Base-by-base conservation (phyloP, 2,113 vertebrate species). In the Hemiprocne comata region DNA sequence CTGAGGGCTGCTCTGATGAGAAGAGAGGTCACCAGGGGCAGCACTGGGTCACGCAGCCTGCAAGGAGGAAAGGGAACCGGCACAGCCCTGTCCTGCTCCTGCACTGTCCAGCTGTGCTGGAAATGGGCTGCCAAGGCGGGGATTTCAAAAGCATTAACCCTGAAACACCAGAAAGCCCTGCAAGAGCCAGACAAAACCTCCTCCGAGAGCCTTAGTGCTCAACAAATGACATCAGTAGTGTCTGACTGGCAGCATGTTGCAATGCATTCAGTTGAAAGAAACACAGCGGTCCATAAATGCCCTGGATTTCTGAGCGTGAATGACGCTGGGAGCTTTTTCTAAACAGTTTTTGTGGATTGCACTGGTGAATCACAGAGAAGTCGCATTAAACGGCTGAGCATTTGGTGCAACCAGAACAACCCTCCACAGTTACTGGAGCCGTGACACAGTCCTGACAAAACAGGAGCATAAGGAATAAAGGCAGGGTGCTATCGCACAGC, bases 121-220 rank as follows among this genome's bases (percentile, higher is more conserved):
- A 82, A 69, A 70, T 3, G 38, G 0, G 29, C 64, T 58, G 82
- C 82, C 74, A 21, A 31, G 89, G 89, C 11, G 4, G 16, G 2
- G 72, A 81, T 95, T 87, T 85, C 2, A 2, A 85, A 79, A 93
- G 33, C 50, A 54, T 96, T 82, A 95, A 86, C 93, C 90, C 89
- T 9, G 38, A 25, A 55, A 24, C 40, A 31, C 5, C 78, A 54
- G 67, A 50, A 76, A 80, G 57, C 67, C 67, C 85, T 10, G 38
- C 42, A 19, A 0, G 5, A 55, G 88, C 65, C 65, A 70, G 79
- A 60, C 53, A 75, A 42, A 80, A 53, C 50, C 86, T 70, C 72
- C 65, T 62, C 64, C 1, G 8, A 74, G 77, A 3, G 7, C 87
- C 57, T 8, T 14, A 60, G 64, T 2, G 36, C 73, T 90, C 93